Evolutionary conservation across 2,113 vertebrate species (phyloP).

Genomic region (Myotis yumanensis): DNA sequence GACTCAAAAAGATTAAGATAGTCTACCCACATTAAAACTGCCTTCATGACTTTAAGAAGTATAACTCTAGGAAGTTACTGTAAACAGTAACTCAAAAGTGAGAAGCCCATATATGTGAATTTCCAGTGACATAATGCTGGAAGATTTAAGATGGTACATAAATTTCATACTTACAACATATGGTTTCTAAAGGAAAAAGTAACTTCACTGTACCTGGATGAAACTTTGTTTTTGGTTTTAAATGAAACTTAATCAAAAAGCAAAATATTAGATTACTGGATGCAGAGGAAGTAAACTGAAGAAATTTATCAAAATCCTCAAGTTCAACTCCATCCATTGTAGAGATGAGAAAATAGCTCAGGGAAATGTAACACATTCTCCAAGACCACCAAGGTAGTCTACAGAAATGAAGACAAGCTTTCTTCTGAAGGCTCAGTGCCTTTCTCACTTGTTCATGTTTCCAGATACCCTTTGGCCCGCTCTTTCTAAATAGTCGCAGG

Average conservation of each 20-base stretch:
- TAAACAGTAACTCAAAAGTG: constrained; percentile 13
- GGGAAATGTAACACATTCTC: not conserved
- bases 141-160: not conserved
- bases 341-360: constrained; percentile 2
- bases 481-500: not conserved
- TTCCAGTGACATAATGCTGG: constrained; percentile 14
- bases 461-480: not conserved
- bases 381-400: not conserved
- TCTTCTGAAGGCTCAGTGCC: not conserved
- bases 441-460: not conserved
- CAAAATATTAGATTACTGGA: constrained; percentile 9
- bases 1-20: constrained; percentile 41
- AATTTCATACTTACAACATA: not conserved
- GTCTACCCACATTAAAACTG: not conserved
- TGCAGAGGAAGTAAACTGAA: not conserved
- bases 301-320: constrained; percentile 8
- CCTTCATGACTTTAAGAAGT: not conserved
- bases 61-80: constrained; percentile 15
- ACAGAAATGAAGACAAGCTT: not conserved
- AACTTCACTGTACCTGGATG: not conserved
- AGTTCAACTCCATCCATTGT: not conserved
- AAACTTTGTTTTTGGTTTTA: not conserved
- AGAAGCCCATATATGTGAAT: not conserved
- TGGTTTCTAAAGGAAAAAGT: not conserved
- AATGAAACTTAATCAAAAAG: constrained; percentile 43